Base-by-base conservation (phyloP, 2,113 vertebrate species). In the Protomyctophum bolini region DNA sequence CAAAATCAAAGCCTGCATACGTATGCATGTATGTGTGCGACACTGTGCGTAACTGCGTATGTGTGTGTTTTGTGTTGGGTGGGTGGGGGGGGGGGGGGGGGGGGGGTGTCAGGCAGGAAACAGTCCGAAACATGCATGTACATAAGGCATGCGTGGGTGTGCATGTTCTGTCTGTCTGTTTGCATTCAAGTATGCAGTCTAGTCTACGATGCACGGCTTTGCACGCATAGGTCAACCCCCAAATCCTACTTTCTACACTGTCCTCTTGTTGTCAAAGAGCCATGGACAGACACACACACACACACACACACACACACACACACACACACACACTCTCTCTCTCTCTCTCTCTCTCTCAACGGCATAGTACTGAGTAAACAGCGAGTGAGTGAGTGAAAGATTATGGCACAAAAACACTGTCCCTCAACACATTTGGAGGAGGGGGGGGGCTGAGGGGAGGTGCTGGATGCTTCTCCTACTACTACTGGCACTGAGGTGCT, bases 1-100 rank as follows among this genome's bases (percentile, higher is more conserved):
- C 33, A 80, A 82, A 81, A 81, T 83, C 82, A 86, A 77, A 83
- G 62, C 57, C 54, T 72, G 46, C 58, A 1, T 59, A 66, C 66
- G 76, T 68, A 62, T 65, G 59, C 70, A 33, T 59, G 63, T 46
- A 72, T 45, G 49, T 68, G 46, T 54, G 57, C 63, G 52, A 11
- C 46, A 56, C 54, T 49, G 60, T 58, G 58, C 63, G 63, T 50
- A 47, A 9, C 57, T 56, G 68, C 62, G 64, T n/a, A 54, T 14
- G 64, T 63, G 69, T 65, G 64, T 82, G 77, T 8, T 66, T 41
- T 41, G 5, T 41, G 33, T 41, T 41, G 33, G 33, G 33, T 2
- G 33, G 33, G 33, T 33, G 33, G 33, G 33, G 33, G 33, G 33
- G 33, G 4, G 33, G 33, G 2, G n/a, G n/a, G n/a, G 21, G 73